Conservation (phyloP, 1,140 invertebrate genomes). For the Aphis gossypii region DNA sequence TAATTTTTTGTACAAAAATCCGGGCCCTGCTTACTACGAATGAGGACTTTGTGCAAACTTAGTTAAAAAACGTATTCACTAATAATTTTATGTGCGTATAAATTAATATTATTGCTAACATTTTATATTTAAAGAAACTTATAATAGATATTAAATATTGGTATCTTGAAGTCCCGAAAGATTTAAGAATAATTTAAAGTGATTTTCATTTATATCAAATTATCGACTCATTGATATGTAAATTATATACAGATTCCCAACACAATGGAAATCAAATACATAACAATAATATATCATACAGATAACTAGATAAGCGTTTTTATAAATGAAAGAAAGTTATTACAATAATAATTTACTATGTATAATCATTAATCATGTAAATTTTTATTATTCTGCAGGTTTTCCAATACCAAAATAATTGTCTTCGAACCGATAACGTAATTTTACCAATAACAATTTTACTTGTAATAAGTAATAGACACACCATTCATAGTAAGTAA, state of each 20-base stretch:
- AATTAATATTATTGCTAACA: background rate
- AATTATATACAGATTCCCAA: background rate
- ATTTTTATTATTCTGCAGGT: background rate
- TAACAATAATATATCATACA: background rate
- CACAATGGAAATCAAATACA: background rate
- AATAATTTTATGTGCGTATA: background rate
- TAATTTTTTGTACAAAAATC: too few relatives aligned
- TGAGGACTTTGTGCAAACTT: background rate
- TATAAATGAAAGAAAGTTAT: background rate
- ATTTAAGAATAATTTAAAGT: background rate
- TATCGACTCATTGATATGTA: background rate
- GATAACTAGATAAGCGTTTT: background rate
- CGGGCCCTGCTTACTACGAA: background rate
- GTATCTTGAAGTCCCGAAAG: background rate
- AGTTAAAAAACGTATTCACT: background rate
- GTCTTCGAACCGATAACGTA: background rate
- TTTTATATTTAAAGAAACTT: background rate
- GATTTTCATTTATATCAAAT: background rate
- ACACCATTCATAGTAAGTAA: background rate
- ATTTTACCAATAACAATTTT: background rate
- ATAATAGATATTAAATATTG: conserved; percentile 13
- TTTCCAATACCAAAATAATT: background rate
- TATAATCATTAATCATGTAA: background rate
- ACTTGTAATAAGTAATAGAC: background rate
- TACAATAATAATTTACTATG: background rate